Base-by-base conservation (phyloP, 2,113 vertebrate genomes). In the Balaeniceps rex region DNA sequence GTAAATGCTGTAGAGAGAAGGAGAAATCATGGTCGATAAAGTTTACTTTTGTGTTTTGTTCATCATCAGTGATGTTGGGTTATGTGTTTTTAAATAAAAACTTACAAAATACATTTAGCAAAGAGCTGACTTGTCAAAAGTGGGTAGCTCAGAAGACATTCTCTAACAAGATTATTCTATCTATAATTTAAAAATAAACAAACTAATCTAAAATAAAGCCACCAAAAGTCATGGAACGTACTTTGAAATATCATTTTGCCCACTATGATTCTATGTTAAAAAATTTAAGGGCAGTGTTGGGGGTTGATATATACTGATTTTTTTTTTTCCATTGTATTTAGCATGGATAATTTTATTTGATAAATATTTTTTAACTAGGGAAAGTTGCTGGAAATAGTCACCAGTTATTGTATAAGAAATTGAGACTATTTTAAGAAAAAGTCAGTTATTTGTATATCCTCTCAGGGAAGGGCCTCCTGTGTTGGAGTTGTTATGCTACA, bases 1-100 rank as follows among this genome's bases (percentile, higher is more conserved):
- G n/a, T 42, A 74, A 90, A 87, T 77, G n/a, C 75, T 94, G 51
- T 46, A 77, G 72, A 87, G 90, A 87, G 94, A 46, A 95, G 84
- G 75, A 94, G 92, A 91, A 93, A 82, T 78, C 15, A 4, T 65
- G 31, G 36, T 34, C 65, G 29, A 54, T 65, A 15, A 76, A 19
- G 36, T 70, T 31, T 29, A 44, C 77, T 75, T 82, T 75, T 57
- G 77, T 87, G 71, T 71, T 74, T 83, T 93, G 4, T 33, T 92
- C 80, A 52, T 94, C 63, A 40, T 80, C 87, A 38, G 61, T 74
- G 24, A 29, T 51, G 64, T 52, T 90, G 28, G 36, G 18, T 66
- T 81, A n/a, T 65, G 15, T 77, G 57, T 36, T 79, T 85, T 42
- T 64, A 75, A 78, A 78, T 38, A n/a, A 84, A 76, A 34, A 25